Base-by-base conservation (phyloP, 1,140 invertebrate species). In the Aethina tumida region DNA sequence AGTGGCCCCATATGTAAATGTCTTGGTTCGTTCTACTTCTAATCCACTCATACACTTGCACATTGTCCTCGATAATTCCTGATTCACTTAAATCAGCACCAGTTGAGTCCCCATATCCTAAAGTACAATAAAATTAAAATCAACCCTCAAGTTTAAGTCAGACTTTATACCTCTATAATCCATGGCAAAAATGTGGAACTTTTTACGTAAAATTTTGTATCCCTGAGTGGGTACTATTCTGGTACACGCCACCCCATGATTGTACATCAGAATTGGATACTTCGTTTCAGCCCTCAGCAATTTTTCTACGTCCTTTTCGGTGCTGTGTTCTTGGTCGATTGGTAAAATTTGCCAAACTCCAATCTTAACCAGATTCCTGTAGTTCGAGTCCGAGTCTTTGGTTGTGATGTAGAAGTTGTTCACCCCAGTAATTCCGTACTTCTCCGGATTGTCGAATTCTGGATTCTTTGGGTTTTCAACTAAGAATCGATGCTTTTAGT, bases 1-100 rank as follows among this genome's bases (percentile, higher is more conserved):
- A 93, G 66, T 94, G 90, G 16, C 89, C 90, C 89, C 89, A 95
- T 1, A 94, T 70, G 54, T 81, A 81, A 35, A 95, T 64, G 19
- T 69, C 65, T n/a, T 34, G 41, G 8, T 39, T 37, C 4, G 55
- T 60, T 62, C 58, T 67, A 43, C 68, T 6, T 14, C 34, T 31
- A 1, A 90, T 59, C 80, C 89, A 97, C 29, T 79, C 68, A 56
- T 87, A 86, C 2, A 93, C 71, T 44, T 72, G 70, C 40, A 79
- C 62, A 1, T 78, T 77, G 64, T 97, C 94, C 25, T 71, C 66
- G 8, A 93, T 84, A 3, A 95, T 73, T 1, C 86, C 89, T 17
- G 69, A 59, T 68, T 95, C 91, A 8, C 77, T 75, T 1, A 81
- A 75, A 26, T 71, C 58, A 1, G 74, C 67, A 21, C 59, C 55